Percentiles rank a stretch among this genome's conserved stretches.
These are phyloP conservation scores for Asobara japonica DNA, from an alignment of 1,140 invertebrate species.

Conservation along the genomic window DNA sequence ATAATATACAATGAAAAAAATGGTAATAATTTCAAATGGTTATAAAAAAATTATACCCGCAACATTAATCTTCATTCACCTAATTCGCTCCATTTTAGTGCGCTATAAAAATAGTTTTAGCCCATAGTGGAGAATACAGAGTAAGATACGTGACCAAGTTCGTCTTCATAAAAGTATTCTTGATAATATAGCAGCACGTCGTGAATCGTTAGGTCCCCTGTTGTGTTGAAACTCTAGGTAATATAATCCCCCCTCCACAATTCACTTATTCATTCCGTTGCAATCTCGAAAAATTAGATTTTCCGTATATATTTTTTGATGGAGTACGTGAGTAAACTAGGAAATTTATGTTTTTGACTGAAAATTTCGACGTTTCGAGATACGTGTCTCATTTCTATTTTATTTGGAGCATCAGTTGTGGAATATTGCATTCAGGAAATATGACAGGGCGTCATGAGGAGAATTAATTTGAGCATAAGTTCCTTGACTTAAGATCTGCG, in stretches of 20 bases:
- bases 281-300: neutral
- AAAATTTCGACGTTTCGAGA: neutral
- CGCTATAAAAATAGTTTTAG: constrained; percentile 4
- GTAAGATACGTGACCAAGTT: constrained; percentile 19
- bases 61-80: neutral
- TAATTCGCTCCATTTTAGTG: neutral
- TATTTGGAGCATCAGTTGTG: neutral
- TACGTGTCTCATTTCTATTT: neutral
- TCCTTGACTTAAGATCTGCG: too few species aligned
- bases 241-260: neutral
- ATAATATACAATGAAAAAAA: too few species aligned
- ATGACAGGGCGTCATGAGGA: too few species aligned
- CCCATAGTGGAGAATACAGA: constrained; percentile 23
- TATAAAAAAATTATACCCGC: too few species aligned
- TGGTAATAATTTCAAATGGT: too few species aligned
- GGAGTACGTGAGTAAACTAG: neutral
- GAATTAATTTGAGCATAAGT: too few species aligned
- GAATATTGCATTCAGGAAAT: neutral
- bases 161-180: neutral
- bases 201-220: neutral
- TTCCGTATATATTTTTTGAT: neutral
- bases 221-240: neutral
- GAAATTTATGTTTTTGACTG: neutral
- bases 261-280: neutral
- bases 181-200: constrained; percentile 18